Evolutionary conservation across 2,113 vertebrate genomes (phyloP), one percentile per base, ranked within the genome.

Genomic region (Lophotis ruficrista): DNA sequence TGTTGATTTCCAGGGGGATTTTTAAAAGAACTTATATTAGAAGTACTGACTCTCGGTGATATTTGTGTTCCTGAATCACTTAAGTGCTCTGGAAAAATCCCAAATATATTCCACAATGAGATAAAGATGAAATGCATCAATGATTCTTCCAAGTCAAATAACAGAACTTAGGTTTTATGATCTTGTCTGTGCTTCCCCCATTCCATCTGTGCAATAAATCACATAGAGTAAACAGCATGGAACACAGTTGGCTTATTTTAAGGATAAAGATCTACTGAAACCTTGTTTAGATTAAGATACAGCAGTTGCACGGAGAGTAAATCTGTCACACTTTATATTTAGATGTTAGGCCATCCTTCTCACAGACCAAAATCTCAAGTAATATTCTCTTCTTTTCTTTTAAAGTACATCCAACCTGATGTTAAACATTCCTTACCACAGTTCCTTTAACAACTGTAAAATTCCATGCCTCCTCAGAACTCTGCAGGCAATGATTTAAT

Each of bases 181-280:
- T 92, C 89, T 83, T 90, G 73, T 72, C 85, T 92, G 62, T 88
- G 75, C 95, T 93, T 96, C 93, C 89, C 90, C 94, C 88, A 95
- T 81, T 83, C 90, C 93, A 96, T 96, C 95, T 97, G 95, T 60
- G 75, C 56, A 90, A 87, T 83, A 93, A 94, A 93, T 92, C 68
- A 77, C 71, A 82, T 23, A 90, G 88, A 93, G 85, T 95, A 97
- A 95, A 95, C 86, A 94, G 31, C 71, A 89, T 35, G 58, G 76
- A 94, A 83, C 66, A 86, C 71, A 81, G 57, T 43, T 16, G 7
- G 64, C 53, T 93, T 78, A 92, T 90, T 96, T 89, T 97, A 89
- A 94, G 83, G 71, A 90, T 90, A 92, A 92, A 90, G 64, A 93
- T 89, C 72, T 81, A 89, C n/a, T 43, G 33, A 93, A 89, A 94